These are phyloP conservation scores for Metaphire vulgaris DNA, from an alignment of 1,140 invertebrate species.

Conservation along the genomic window DNA sequence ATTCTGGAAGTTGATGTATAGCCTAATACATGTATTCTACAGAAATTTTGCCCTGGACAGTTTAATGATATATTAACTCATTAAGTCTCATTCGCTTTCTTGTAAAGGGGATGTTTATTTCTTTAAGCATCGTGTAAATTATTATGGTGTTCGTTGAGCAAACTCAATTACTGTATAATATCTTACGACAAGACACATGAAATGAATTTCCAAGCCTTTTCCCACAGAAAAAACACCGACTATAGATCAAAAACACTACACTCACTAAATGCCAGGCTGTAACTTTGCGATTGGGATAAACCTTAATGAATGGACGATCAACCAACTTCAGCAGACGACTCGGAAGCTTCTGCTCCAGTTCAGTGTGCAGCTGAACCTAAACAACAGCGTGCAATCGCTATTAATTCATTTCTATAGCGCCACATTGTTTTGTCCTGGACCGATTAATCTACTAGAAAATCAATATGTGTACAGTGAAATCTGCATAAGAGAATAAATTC, in stretches of 20 bases:
- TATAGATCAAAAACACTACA: no score
- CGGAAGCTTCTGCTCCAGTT: slow-evolving; percentile 75
- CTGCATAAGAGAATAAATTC: background rate
- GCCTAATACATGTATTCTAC: no score
- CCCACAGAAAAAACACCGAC: no score
- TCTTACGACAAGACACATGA: background rate
- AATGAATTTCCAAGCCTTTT: background rate
- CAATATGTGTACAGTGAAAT: background rate
- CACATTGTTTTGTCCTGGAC: background rate
- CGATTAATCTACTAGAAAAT: background rate
- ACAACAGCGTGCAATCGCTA: no score
- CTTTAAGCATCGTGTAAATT: no score
- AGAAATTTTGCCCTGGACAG: no score
- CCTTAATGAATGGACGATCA: slow-evolving; percentile 70
- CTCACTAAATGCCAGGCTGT: background rate
- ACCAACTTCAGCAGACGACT: slow-evolving; percentile 65
- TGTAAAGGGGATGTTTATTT: no score
- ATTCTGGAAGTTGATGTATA: no score
- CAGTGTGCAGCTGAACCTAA: slow-evolving; percentile 75
- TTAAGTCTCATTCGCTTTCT: background rate
- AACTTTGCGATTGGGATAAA: slow-evolving; percentile 64
- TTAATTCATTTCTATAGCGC: no score
- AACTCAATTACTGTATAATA: background rate
- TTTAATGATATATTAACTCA: no score
- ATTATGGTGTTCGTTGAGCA: no score